Evolutionary conservation across 1,140 invertebrate species (phyloP).

Genomic region (Harpegnathos saltator): DNA sequence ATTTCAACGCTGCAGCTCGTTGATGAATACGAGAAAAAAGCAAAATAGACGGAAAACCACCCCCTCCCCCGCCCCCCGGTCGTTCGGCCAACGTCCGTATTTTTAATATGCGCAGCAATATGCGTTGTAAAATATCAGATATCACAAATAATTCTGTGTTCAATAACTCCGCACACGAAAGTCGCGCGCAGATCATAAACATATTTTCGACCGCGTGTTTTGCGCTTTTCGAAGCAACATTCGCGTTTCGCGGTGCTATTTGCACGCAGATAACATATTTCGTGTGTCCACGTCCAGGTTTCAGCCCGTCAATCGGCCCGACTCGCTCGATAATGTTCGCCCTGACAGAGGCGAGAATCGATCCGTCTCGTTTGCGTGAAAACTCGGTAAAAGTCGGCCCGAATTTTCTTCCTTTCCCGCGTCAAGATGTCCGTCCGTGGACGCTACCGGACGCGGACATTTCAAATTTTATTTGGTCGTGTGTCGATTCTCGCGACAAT

Average conservation of each 20-base stretch:
- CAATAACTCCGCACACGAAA: conserved; percentile 25
- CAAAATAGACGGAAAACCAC: no score
- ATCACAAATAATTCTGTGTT: conserved; percentile 55
- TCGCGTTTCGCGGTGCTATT: conserved; percentile 17
- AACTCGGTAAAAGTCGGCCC: no score
- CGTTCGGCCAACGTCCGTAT: background rate
- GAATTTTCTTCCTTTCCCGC: no score
- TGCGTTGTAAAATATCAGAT: conserved; percentile 55
- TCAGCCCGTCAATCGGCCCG: no score
- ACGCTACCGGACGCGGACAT: no score
- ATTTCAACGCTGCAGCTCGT: conserved; percentile 25
- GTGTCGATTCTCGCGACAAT: no score
- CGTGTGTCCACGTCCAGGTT: background rate
- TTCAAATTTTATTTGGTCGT: no score
- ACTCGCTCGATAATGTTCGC: no score
- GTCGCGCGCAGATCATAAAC: conserved; percentile 21
- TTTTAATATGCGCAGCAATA: conserved; percentile 42
- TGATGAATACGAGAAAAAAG: conserved; percentile 28
- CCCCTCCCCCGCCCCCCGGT: no score
- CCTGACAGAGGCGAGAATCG: no score
- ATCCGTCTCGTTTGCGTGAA: no score
- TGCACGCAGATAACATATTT: conserved; percentile 50
- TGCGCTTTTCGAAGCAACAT: conserved; percentile 26
- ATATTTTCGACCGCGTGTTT: conserved; percentile 35
- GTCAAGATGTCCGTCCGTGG: no score